Conservation (phyloP, 2,888 invertebrate species). For the Scaptomyza caliginosa region DNA sequence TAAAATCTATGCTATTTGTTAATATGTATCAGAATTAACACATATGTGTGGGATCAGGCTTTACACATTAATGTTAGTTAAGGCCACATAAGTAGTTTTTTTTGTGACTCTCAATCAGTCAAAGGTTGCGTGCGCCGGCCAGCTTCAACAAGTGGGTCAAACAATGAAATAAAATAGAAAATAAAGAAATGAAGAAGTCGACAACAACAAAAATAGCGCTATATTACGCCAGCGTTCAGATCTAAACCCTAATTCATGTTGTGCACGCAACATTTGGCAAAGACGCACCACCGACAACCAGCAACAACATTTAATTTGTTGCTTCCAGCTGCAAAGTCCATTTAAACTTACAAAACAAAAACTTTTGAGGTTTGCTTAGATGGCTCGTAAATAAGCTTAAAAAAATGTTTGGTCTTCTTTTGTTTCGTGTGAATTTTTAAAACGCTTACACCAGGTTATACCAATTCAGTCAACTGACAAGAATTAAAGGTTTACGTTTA, state of each 20-base stretch:
- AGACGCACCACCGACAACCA: background rate
- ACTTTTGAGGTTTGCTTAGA: constrained; percentile 6
- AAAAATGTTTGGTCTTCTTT: constrained; percentile 16
- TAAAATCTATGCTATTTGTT: too few species aligned
- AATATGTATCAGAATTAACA: background rate
- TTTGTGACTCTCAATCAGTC: constrained; percentile 63
- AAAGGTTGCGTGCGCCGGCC: constrained; percentile 53
- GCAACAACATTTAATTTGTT: constrained; percentile 55
- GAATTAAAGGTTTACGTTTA: too few species aligned
- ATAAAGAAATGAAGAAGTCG: background rate
- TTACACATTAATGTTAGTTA: constrained; percentile 29
- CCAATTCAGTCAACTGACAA: background rate
- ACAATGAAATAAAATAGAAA: constrained; percentile 16
- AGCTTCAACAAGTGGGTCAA: constrained; percentile 62
- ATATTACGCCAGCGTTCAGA: constrained; percentile 36
- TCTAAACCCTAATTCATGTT: constrained; percentile 52
- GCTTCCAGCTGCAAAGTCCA: constrained; percentile 43
- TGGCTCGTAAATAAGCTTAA: constrained; percentile 58
- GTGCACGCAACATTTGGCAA: constrained; percentile 63
- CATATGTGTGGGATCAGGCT: constrained; percentile 28
- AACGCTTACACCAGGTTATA: background rate
- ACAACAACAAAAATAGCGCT: background rate
- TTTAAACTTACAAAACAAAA: constrained; percentile 5
- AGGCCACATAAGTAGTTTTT: constrained; percentile 57
- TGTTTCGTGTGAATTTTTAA: constrained; percentile 15